These are phyloP conservation scores for Apis dorsata DNA, from an alignment of 1,140 invertebrate genomes.

Conservation along the genomic window DNA sequence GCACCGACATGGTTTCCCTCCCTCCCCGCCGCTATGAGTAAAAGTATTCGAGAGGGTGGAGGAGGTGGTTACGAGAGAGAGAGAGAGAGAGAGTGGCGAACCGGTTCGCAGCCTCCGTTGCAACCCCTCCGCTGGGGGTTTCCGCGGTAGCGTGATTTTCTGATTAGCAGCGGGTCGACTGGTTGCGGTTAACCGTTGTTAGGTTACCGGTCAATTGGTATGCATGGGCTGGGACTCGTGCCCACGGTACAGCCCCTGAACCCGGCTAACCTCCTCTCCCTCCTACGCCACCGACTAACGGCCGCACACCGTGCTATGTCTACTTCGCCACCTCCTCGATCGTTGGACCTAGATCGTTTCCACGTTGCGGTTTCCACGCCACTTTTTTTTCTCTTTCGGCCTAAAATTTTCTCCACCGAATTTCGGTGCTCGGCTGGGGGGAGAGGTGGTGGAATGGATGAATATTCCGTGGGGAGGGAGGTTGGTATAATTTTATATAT, in stretches of 20 bases:
- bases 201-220: conserved; percentile 78
- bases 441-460: too few relatives aligned
- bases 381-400: too few relatives aligned
- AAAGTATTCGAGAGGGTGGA: conserved; percentile 32
- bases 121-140: conserved; percentile 71
- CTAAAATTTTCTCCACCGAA: too few relatives aligned
- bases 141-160: conserved; percentile 78
- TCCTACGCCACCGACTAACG: conserved; percentile 41
- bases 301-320: neutral
- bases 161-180: conserved; percentile 79
- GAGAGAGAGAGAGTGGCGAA: neutral
- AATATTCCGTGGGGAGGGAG: too few relatives aligned
- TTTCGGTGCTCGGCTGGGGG: too few relatives aligned
- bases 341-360: neutral
- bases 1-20: neutral
- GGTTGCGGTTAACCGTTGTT: conserved; percentile 79
- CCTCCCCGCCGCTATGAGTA: conserved; percentile 12
- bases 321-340: neutral
- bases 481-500: too few relatives aligned
- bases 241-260: conserved; percentile 55
- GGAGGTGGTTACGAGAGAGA: conserved; percentile 46
- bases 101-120: conserved; percentile 38
- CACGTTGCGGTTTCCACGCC: too few relatives aligned
- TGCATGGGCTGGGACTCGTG: conserved; percentile 79
- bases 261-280: conserved; percentile 57